Evolutionary conservation across 2,113 vertebrate species (phyloP).

Genomic region (Pithys albifrons): DNA sequence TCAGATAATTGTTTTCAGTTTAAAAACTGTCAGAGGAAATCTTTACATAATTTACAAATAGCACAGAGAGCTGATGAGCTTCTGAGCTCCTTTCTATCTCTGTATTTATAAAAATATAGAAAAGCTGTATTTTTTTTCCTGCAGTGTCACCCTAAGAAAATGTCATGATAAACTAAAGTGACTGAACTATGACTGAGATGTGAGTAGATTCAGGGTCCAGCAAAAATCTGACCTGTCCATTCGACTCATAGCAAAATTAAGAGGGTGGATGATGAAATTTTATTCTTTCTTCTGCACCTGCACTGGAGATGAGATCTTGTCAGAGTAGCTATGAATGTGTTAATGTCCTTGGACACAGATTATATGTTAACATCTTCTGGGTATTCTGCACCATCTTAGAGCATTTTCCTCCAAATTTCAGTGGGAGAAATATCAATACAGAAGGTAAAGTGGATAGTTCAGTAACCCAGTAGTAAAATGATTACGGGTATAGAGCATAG

Average conservation of each 20-base stretch:
- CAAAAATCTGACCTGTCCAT: not conserved
- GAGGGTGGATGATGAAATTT: not conserved
- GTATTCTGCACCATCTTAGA: not conserved
- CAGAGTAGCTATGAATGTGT: not conserved
- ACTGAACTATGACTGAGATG: not conserved
- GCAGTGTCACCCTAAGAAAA: not conserved
- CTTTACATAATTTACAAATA: not conserved
- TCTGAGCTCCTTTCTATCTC: not conserved
- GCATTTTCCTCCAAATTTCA: not conserved
- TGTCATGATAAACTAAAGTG: not conserved
- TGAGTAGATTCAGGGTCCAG: not conserved
- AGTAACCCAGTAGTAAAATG: not conserved
- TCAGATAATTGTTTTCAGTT: not conserved
- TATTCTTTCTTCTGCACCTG: not conserved
- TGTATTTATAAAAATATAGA: not conserved
- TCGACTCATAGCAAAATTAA: not conserved
- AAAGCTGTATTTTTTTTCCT: not conserved
- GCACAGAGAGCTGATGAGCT: not conserved
- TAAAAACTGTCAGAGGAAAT: not conserved
- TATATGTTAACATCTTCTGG: not conserved
- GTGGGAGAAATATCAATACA: not conserved
- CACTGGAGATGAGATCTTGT: not conserved
- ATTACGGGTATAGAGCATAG: not conserved
- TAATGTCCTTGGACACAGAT: not conserved
- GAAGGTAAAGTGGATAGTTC: not conserved